A percentile compares a stretch with the other conserved stretches of the same genome.
These are phyloP conservation scores for Rhagologus leucostigma DNA, from an alignment of 2,113 vertebrate species.

Conservation along the genomic window DNA sequence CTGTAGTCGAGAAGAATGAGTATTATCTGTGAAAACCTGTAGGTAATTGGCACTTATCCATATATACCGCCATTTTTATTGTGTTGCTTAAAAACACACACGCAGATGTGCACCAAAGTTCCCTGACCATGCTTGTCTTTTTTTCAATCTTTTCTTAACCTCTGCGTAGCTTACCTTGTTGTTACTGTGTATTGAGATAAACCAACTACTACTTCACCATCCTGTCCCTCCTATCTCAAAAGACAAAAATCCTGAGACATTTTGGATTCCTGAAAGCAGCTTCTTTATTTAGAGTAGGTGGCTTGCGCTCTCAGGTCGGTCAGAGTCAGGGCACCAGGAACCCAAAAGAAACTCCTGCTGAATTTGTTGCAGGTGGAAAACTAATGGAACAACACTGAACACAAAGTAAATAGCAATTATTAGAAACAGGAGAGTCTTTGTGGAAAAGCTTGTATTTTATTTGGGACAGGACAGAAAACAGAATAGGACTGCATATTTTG, in stretches of 20 bases:
- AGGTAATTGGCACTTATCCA: not conserved
- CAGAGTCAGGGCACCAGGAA: not conserved
- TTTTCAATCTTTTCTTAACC: not conserved
- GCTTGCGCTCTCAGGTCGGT: not conserved
- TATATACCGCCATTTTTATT: not conserved
- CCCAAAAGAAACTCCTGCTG: not conserved
- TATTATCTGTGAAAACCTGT: not conserved
- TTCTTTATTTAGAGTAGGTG: not conserved
- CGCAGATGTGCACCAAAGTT: not conserved
- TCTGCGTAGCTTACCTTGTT: not conserved
- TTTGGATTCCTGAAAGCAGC: not conserved
- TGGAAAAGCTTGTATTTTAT: not conserved
- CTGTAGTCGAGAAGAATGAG: not conserved
- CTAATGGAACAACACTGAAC: not conserved
- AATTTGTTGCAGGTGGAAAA: not conserved
- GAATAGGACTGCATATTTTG: not conserved
- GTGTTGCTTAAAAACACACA: not conserved
- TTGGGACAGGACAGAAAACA: not conserved
- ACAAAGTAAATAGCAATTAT: not conserved
- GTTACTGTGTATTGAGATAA: not conserved
- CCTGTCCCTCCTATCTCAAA: not conserved
- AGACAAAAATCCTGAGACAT: not conserved
- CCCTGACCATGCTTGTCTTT: not conserved
- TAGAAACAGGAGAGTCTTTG: conserved; percentile 11
- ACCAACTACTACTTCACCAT: not conserved